A percentile compares a stretch with the other conserved stretches of the same genome.
Evolutionary conservation across 2,797 vertebrate genomes (phyloP).

Genomic region (Peromyscus aztecus): DNA sequence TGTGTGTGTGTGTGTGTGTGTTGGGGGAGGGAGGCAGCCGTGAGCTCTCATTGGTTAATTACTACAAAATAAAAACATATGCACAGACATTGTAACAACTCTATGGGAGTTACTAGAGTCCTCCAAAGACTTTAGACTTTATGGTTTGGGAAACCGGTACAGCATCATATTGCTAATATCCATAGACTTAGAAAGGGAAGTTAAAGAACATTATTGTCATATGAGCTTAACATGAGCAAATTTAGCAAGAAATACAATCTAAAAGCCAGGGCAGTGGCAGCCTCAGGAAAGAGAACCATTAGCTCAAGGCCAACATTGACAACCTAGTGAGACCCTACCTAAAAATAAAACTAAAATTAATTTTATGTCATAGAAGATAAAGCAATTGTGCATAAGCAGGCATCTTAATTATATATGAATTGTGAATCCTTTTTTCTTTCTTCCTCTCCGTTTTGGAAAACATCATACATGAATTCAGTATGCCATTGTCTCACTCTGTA

Average conservation of each 20-base stretch:
- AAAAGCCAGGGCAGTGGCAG: background rate
- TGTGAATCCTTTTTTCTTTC: background rate
- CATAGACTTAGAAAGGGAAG: background rate
- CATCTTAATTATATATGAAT: slow-evolving; percentile 20
- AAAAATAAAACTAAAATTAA: background rate
- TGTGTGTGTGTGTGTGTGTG: too few species aligned
- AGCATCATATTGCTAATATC: background rate
- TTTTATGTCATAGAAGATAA: slow-evolving; percentile 33
- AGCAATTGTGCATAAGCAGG: background rate
- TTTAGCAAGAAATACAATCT: slow-evolving; percentile 17
- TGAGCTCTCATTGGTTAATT: background rate
- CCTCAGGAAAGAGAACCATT: background rate
- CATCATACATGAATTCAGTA: background rate
- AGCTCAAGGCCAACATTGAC: background rate
- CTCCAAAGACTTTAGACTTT: background rate
- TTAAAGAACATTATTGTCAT: background rate
- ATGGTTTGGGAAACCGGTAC: background rate
- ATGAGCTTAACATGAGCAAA: background rate
- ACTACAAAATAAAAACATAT: background rate
- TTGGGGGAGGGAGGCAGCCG: too few species aligned
- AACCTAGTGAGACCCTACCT: background rate
- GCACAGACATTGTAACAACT: background rate
- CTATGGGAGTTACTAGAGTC: background rate
- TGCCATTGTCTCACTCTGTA: background rate
- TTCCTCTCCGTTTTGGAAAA: background rate